Evolutionary conservation across 2,888 invertebrate genomes (phyloP).

Genomic region (Tribolium freemani): DNA sequence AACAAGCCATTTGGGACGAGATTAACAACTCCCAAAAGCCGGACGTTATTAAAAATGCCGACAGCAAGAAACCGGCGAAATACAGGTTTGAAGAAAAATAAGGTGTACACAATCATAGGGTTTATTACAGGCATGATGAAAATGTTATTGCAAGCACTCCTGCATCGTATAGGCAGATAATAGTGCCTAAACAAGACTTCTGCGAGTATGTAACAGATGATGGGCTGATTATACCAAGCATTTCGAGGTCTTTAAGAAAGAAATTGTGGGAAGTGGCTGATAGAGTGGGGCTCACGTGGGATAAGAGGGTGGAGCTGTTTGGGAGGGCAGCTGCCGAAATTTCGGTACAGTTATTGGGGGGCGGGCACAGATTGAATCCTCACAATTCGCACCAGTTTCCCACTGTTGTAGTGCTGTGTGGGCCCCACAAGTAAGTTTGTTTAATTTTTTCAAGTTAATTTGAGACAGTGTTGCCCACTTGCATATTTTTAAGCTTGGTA

Average conservation of each 20-base stretch:
- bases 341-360: constrained; percentile 86
- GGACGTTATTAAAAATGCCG: constrained; percentile 73
- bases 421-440: constrained; percentile 73
- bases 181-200: constrained; percentile 75
- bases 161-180: constrained; percentile 77
- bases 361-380: constrained; percentile 86
- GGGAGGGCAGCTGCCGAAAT: constrained; percentile 90
- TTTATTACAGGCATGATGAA: constrained; percentile 84
- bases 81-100: constrained; percentile 59
- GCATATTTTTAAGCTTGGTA: too few relatives aligned
- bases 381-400: constrained; percentile 92
- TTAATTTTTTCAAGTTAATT: not conserved
- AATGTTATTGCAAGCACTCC: constrained; percentile 81
- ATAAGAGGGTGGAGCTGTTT: constrained; percentile 80
- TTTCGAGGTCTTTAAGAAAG: constrained; percentile 76
- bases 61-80: constrained; percentile 63
- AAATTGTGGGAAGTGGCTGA: constrained; percentile 80
- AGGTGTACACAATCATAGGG: not conserved
- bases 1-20: constrained; percentile 84
- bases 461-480: too few relatives aligned
- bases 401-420: constrained; percentile 81
- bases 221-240: constrained; percentile 85
- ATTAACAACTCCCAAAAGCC: constrained; percentile 76
- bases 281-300: constrained; percentile 75
- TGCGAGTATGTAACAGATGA: constrained; percentile 84